These are phyloP conservation scores for Porites lobata DNA, from an alignment of 92 coral and sea anemone genomes.

Conservation along the genomic window DNA sequence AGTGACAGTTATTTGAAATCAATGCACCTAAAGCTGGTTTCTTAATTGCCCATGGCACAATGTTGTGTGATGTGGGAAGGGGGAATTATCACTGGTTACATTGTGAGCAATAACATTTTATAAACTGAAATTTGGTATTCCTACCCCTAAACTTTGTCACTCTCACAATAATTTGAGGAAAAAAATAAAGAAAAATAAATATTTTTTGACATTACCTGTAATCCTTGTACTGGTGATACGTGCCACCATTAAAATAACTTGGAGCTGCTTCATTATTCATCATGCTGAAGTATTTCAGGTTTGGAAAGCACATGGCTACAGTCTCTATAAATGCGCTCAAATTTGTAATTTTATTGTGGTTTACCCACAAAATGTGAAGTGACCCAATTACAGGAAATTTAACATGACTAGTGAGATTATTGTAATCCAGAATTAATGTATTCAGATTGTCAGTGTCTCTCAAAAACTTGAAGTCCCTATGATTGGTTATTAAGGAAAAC, in stretches of 20 bases:
- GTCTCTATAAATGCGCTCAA: conserved; percentile 95
- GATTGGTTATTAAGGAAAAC: conserved; percentile 34
- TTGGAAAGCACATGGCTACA: conserved; percentile 88
- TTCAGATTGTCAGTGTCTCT: conserved; percentile 78
- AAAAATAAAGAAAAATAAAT: not conserved
- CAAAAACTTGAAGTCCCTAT: conserved; percentile 82
- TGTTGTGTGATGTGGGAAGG: too few relatives aligned
- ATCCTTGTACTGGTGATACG: conserved; percentile 90
- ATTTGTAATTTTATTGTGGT: conserved; percentile 92
- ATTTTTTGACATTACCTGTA: conserved; percentile 73
- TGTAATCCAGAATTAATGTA: conserved; percentile 91
- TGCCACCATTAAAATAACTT: conserved; percentile 97
- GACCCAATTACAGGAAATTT: conserved; percentile 80
- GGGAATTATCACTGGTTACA: too few relatives aligned
- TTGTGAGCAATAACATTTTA: too few relatives aligned
- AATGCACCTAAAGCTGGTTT: too few relatives aligned
- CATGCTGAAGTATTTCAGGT: conserved; percentile 93
- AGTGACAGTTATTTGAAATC: too few relatives aligned
- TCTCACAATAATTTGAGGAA: too few relatives aligned
- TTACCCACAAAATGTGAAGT: conserved; percentile 92
- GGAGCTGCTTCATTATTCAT: conserved; percentile 98
- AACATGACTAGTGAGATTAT: conserved; percentile 77
- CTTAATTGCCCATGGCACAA: too few relatives aligned
- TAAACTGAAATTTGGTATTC: too few relatives aligned
- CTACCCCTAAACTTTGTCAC: too few relatives aligned